A percentile compares a stretch with the other conserved stretches of the same genome.
These are phyloP conservation scores for Pandemis corylana DNA, from an alignment of 2,888 invertebrate species.

Conservation along the genomic window DNA sequence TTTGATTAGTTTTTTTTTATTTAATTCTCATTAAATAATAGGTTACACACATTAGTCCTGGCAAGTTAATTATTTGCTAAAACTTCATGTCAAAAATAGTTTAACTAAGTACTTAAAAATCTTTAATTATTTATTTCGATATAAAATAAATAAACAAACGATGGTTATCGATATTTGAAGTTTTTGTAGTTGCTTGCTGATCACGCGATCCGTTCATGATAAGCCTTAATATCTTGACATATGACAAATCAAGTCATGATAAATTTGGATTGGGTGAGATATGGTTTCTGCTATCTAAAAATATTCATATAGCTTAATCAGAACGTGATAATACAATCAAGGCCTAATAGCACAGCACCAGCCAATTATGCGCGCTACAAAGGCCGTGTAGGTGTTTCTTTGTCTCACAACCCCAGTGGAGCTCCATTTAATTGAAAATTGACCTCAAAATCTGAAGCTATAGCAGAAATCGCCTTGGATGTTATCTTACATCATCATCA, in stretches of 20 bases:
- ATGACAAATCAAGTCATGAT: conserved; percentile 15
- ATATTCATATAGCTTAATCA: conserved; percentile 2
- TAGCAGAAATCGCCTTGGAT: background rate
- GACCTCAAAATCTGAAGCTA: background rate
- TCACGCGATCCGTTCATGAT: background rate
- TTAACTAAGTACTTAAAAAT: too few relatives aligned
- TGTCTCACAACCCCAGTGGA: background rate
- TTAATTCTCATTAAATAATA: too few relatives aligned
- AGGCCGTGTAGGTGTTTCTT: conserved; percentile 7
- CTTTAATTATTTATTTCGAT: background rate
- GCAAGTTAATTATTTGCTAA: too few relatives aligned
- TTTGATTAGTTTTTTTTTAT: too few relatives aligned
- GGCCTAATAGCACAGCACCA: background rate
- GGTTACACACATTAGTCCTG: too few relatives aligned
- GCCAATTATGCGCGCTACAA: background rate
- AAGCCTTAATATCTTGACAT: conserved; percentile 10
- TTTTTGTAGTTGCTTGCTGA: background rate
- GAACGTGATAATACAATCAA: conserved; percentile 8
- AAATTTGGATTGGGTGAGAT: conserved; percentile 6
- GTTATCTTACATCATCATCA: background rate
- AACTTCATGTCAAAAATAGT: too few relatives aligned
- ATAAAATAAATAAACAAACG: background rate
- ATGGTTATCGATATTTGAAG: background rate
- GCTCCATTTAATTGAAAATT: background rate
- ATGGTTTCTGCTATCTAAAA: background rate